These are phyloP conservation scores for Luehdorfia chinensis DNA, from an alignment of 1,140 invertebrate species.

Conservation along the genomic window DNA sequence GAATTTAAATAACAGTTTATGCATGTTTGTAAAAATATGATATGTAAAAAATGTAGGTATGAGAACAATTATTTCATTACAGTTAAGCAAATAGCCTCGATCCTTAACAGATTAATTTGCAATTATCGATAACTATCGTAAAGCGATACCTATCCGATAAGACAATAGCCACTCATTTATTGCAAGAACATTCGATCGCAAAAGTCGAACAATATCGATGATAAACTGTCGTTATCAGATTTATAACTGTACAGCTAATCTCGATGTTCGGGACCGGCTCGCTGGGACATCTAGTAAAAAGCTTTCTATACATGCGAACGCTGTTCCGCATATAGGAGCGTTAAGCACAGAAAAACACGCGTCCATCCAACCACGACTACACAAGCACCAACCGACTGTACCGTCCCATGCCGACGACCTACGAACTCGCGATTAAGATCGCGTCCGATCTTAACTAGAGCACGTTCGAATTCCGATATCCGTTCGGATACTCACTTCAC, in stretches of 20 bases:
- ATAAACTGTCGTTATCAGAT: slow-evolving; percentile 58
- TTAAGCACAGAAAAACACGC: slow-evolving; percentile 18
- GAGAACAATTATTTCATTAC: slow-evolving; percentile 3
- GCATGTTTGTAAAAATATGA: not conserved
- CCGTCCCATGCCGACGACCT: slow-evolving; percentile 52
- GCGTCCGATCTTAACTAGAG: slow-evolving; percentile 35
- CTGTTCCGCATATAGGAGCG: slow-evolving; percentile 33
- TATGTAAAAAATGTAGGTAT: slow-evolving; percentile 4
- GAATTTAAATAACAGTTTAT: not conserved
- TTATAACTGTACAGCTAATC: slow-evolving; percentile 54
- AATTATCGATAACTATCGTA: slow-evolving; percentile 1
- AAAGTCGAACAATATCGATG: slow-evolving; percentile 46
- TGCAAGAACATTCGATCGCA: slow-evolving; percentile 38
- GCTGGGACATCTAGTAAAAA: slow-evolving; percentile 27
- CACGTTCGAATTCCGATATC: slow-evolving; percentile 46
- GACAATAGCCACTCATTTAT: slow-evolving; percentile 42
- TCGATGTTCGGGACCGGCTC: slow-evolving; percentile 25
- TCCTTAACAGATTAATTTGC: slow-evolving; percentile 19
- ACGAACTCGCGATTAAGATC: slow-evolving; percentile 52
- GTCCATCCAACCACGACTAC: slow-evolving; percentile 19
- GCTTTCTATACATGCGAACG: slow-evolving; percentile 51
- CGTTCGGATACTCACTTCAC: slow-evolving; percentile 60
- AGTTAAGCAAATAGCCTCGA: slow-evolving; percentile 12
- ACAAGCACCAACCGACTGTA: slow-evolving; percentile 20
- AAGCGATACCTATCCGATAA: slow-evolving; percentile 45